These are phyloP conservation scores for Anarrhichthys ocellatus DNA, from an alignment of 2,113 vertebrate genomes.

Conservation along the genomic window DNA sequence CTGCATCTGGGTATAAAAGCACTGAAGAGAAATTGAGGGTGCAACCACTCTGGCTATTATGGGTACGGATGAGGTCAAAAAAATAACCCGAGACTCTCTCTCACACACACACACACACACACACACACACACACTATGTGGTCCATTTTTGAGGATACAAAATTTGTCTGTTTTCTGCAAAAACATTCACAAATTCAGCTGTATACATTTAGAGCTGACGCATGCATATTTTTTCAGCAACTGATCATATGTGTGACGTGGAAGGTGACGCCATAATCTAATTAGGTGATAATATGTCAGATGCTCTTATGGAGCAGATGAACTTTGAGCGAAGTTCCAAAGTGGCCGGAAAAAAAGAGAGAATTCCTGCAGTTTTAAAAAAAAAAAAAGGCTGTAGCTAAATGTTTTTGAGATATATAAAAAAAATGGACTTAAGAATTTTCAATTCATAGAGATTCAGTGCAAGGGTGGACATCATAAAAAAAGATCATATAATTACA, in stretches of 20 bases:
- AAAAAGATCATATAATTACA: neutral
- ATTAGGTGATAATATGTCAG: neutral
- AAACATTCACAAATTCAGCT: neutral
- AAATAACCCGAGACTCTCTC: slow-evolving; percentile 29
- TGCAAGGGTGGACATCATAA: neutral
- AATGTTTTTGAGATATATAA: neutral
- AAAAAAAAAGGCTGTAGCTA: neutral
- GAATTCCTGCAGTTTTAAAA: neutral
- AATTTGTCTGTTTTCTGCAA: neutral
- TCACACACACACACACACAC: no score
- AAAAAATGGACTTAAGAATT: neutral
- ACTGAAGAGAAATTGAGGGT: slow-evolving; percentile 58
- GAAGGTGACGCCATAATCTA: neutral
- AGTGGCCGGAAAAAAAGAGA: neutral
- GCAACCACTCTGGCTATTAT: slow-evolving; percentile 57
- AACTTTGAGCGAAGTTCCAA: no score
- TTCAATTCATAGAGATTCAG: neutral
- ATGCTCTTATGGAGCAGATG: no score
- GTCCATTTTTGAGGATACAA: no score
- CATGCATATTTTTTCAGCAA: neutral
- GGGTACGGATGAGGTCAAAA: slow-evolving; percentile 33
- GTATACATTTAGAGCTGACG: neutral
- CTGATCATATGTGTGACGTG: neutral
- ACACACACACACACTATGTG: no score
- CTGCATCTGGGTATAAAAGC: slow-evolving; percentile 65